Evolutionary conservation across 2,888 invertebrate species (phyloP), one percentile per base, ranked within the genome.

Genomic region (Aphidius colemani): DNA sequence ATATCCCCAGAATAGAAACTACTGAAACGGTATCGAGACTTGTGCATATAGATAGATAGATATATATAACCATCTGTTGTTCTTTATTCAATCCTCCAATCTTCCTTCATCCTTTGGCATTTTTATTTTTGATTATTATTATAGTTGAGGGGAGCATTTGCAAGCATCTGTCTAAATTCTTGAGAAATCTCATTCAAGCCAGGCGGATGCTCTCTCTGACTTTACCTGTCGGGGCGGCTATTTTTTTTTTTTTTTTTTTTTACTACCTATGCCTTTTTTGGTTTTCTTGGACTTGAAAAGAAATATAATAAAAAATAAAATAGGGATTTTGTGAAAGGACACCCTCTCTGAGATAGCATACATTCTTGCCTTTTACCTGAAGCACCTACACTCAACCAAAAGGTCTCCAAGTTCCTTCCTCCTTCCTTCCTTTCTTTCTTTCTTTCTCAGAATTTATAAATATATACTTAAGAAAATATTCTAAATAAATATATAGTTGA

Each of bases 91-190:
- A 44, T 57, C 60, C 30, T 40, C 18, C 11, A 30, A 40, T 51
- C 13, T 18, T 11, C 13, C 57, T 55, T 59, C 43, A 18, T 43
- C 43, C 57, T 40, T 4, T 43, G 40, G 13, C 64, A 66, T 64
- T 64, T 63, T 66, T 65, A 60, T 48, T 43, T 64, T 46, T 56
- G 43, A 51, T 51, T 59, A 50, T 55, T 46, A 41, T 10, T 18
- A 9, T 39, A 44, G 45, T 50, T 53, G 40, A 53, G 49, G 64
- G 53, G 61, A 55, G 61, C 13, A 18, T 64, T 61, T 66, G 65
- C 53, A 70, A 71, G 70, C 76, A 75, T 75, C 77, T 75, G 75
- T 73, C 71, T 67, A 70, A 63, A 74, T 76, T 76, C 74, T 71
- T 67, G 69, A 73, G 73, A 73, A 74, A 69, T 72, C 74, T 72